phyloP scores from a whole-genome alignment of 2,797 vertebrate species.

The Poecilia wingei region DNA sequence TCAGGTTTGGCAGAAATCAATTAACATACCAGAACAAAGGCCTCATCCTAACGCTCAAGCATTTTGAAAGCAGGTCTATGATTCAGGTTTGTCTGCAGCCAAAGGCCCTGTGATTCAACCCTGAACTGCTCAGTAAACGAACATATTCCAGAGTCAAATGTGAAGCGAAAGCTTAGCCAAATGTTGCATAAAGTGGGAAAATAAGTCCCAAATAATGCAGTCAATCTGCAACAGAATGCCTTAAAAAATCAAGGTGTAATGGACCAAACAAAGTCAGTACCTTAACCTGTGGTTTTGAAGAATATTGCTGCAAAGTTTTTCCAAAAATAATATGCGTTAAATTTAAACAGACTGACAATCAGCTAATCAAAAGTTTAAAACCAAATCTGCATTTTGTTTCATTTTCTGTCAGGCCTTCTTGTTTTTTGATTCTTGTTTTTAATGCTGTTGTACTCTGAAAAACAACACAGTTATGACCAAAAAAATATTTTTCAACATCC shows the following conservation, averaged over 20 bases:
- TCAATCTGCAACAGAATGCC: neutral
- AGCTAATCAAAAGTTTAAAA: neutral
- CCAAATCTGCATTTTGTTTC: neutral
- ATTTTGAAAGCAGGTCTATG: neutral
- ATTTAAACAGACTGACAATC: neutral
- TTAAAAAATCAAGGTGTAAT: neutral
- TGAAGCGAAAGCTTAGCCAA: neutral
- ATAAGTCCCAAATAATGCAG: neutral
- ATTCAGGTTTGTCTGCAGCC: neutral
- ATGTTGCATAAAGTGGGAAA: neutral
- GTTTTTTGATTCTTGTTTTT: neutral
- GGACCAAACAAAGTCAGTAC: neutral
- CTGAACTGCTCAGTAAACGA: neutral
- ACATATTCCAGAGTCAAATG: neutral
- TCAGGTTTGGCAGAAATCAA: neutral
- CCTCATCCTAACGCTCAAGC: neutral
- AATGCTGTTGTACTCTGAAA: neutral
- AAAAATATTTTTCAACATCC: neutral
- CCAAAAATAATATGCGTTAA: neutral
- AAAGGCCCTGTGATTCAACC: neutral
- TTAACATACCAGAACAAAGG: neutral
- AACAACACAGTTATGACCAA: neutral
- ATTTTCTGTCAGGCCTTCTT: neutral
- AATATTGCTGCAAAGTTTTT: neutral
- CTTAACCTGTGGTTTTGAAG: neutral